phyloP scores from a whole-genome alignment of 2,113 vertebrate species.

The Indri indri region DNA sequence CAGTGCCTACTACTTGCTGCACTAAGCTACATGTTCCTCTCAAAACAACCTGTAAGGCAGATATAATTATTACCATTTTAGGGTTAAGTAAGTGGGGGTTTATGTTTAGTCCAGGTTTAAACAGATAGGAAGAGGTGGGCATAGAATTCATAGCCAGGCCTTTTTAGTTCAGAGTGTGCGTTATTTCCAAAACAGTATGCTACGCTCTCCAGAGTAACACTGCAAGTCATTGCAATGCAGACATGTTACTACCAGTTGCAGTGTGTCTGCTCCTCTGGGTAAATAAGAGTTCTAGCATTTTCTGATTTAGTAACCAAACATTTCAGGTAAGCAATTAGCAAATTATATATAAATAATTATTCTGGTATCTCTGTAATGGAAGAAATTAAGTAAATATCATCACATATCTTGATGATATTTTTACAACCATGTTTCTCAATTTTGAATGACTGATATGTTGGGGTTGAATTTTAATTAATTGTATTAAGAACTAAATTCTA shows the following conservation, averaged over 20 bases:
- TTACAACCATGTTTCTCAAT: not conserved
- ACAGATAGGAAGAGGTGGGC: not conserved
- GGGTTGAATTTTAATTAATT: not conserved
- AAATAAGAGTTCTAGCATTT: not conserved
- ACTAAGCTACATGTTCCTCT: not conserved
- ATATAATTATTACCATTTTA: not conserved
- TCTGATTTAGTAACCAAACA: not conserved
- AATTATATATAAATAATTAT: not conserved
- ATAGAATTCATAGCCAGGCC: not conserved
- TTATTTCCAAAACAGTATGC: not conserved
- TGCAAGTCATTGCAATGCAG: not conserved
- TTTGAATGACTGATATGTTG: not conserved
- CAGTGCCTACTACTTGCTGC: not conserved
- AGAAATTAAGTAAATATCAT: slow-evolving; percentile 26
- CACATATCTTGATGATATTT: not conserved
- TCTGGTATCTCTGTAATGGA: not conserved
- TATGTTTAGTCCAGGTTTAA: not conserved
- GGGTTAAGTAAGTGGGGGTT: not conserved
- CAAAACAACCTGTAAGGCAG: not conserved
- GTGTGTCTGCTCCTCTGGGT: not conserved
- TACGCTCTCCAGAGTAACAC: not conserved
- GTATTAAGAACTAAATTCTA: not conserved
- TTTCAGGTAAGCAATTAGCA: not conserved
- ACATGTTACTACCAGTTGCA: not conserved
- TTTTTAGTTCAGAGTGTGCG: not conserved